Percentiles rank a stretch among this genome's conserved stretches.
These are phyloP conservation scores for Drosophila serrata DNA, from an alignment of 1,140 invertebrate species.

Conservation along the genomic window DNA sequence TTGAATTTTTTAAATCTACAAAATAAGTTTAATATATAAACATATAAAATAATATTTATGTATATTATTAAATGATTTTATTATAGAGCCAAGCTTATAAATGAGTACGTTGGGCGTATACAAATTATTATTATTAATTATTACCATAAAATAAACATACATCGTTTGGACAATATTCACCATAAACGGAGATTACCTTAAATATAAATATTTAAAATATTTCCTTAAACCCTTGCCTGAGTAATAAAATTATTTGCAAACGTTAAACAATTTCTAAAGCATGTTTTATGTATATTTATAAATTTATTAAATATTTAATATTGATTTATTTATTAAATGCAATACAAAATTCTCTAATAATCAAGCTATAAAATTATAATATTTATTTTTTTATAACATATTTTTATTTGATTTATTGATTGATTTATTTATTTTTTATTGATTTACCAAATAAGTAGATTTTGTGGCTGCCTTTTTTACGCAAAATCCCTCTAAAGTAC, in stretches of 20 bases:
- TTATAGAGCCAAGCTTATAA: no score
- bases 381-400: no score
- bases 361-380: background rate
- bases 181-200: background rate
- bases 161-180: background rate
- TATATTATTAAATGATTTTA: no score
- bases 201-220: background rate
- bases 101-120: background rate
- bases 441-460: background rate
- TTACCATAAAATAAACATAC: background rate
- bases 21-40: background rate
- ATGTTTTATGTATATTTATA: background rate
- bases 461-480: background rate
- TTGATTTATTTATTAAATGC: fast-evolving
- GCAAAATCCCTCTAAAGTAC: background rate
- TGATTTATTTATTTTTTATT: no score
- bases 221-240: no score
- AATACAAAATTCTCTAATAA: no score
- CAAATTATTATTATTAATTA: background rate
- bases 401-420: no score
- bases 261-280: background rate
- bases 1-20: background rate
- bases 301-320: background rate
- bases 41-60: no score
- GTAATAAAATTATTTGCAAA: background rate